These are phyloP conservation scores for Harpegnathos saltator DNA, from an alignment of 1,140 invertebrate species.

Conservation along the genomic window DNA sequence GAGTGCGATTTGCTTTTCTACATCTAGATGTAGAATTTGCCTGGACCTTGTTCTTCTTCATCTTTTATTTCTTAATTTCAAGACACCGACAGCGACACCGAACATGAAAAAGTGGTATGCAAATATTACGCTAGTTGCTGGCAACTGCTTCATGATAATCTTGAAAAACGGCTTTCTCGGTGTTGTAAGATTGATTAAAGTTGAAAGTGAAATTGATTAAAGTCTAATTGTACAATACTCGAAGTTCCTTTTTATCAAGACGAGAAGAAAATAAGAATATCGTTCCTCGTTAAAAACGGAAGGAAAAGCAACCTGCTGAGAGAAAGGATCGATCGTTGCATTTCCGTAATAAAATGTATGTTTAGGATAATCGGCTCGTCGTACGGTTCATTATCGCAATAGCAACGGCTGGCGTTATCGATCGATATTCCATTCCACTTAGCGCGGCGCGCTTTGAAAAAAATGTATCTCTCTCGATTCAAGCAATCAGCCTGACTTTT, in stretches of 20 bases:
- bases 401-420: slow-evolving; percentile 6
- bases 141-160: too few species aligned
- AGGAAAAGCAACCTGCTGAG: slow-evolving; percentile 2
- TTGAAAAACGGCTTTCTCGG: too few species aligned
- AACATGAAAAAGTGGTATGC: too few species aligned
- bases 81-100: too few species aligned
- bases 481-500: neutral
- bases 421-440: slow-evolving; percentile 15
- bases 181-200: too few species aligned
- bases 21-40: too few species aligned
- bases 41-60: slow-evolving; percentile 16
- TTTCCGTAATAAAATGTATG: slow-evolving; percentile 25
- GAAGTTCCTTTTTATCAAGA: too few species aligned
- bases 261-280: neutral
- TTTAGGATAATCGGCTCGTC: neutral
- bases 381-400: slow-evolving; percentile 15
- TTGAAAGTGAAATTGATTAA: too few species aligned
- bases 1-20: slow-evolving; percentile 57
- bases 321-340: slow-evolving; percentile 1
- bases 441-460: neutral
- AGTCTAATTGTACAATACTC: too few species aligned
- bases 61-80: slow-evolving; percentile 43
- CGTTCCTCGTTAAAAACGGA: neutral
- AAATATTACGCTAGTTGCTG: neutral
- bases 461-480: slow-evolving; percentile 37